Percentiles rank a stretch among this genome's conserved stretches.
Conservation (phyloP, 2,113 vertebrate species). For the Parotia lawesii region DNA sequence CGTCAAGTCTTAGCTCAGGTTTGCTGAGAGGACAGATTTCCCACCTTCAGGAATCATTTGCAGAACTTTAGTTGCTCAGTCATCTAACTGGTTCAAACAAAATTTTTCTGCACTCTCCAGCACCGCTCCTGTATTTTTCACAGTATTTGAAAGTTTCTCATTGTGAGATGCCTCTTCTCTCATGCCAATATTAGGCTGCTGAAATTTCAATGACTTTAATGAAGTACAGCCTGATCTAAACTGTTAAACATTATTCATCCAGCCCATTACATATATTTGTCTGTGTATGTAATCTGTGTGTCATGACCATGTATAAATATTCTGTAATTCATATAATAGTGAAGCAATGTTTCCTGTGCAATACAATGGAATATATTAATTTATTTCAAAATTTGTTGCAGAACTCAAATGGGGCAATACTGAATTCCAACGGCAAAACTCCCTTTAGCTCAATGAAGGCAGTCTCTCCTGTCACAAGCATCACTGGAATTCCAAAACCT, state of each 20-base stretch:
- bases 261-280: background rate
- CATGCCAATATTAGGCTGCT: background rate
- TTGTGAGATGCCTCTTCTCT: background rate
- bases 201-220: background rate
- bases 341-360: background rate
- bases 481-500: background rate
- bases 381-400: background rate
- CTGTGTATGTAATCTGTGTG: background rate
- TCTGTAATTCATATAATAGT: background rate
- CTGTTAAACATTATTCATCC: background rate
- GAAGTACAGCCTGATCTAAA: background rate
- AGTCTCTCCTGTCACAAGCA: background rate
- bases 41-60: background rate
- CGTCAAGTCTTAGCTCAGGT: background rate
- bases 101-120: background rate
- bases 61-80: background rate
- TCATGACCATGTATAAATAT: background rate
- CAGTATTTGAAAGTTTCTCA: background rate
- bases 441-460: background rate
- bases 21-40: background rate
- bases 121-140: background rate
- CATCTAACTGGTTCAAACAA: background rate
- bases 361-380: background rate
- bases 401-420: background rate
- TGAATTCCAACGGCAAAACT: background rate